Base-by-base conservation (phyloP, 1,140 invertebrate species). In the Agrilus planipennis region DNA sequence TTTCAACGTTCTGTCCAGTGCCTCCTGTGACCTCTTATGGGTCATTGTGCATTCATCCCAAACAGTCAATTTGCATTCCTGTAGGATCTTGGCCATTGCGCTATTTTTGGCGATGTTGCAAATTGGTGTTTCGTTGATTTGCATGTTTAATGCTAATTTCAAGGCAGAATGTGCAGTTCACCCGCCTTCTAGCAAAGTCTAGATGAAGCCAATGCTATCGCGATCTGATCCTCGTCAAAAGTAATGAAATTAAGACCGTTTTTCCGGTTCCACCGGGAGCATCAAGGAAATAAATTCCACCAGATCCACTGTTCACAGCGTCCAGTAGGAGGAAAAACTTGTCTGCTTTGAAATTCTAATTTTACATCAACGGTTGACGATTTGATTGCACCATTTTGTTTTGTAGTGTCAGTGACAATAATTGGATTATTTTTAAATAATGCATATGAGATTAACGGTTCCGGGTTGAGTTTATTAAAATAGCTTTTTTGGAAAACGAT, bases 191-290 rank as follows among this genome's bases (percentile, higher is more conserved):
- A 73, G 42, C 17, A 72, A 54, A 29, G 64, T 38, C 68, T 69
- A 20, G 69, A 72, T 31, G 55, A 65, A 44, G 62, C 62, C 25
- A 63, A 18, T 18, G 60, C 61, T 16, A 66, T 34, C 27, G 60
- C 55, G 35, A 65, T 58, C 36, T 55, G 37, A 64, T 54, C 29
- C 16, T 55, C 29, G 58, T 56, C 39, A 64, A 54, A 45, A 64
- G 47, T 34, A 65, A 55, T 49, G 52, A 55, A 49, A 60, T 61
- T 12, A 64, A 34, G 45, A 65, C 65, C 32, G 57, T 66, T 60
- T 67, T 60, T 10, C 57, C 49, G 16, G 60, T 65, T 34, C 58
- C 61, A 36, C 63, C 62, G 35, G 65, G 61, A 23, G 65, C 60
- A 60, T 69, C 61, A 19, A 67, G 36, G 44, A 67, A 69, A 38